phyloP scores from a whole-genome alignment of 2,888 invertebrate species.

The Seira sanloemensis region DNA sequence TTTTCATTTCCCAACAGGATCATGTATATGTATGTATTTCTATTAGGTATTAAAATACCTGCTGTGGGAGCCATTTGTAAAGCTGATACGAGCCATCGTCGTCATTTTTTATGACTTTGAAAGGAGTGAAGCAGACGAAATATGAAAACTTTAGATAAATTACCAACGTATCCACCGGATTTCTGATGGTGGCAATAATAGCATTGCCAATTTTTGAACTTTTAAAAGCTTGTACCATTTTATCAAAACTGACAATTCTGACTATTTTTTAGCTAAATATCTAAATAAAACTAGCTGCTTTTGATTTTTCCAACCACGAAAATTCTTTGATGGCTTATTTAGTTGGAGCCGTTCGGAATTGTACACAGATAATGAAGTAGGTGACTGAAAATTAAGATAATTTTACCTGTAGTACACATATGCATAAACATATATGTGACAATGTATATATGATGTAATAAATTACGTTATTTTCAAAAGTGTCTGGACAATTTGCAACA shows the following conservation, averaged over 20 bases:
- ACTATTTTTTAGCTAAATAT: neutral
- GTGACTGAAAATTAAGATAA: slow-evolving; percentile 45
- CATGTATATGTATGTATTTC: neutral
- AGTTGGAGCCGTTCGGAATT: slow-evolving; percentile 30
- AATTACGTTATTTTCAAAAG: neutral
- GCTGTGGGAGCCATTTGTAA: slow-evolving; percentile 25
- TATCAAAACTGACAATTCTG: no score
- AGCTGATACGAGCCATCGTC: neutral
- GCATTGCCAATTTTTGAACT: no score
- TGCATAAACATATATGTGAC: no score
- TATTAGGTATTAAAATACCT: neutral
- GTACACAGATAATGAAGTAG: slow-evolving; percentile 54
- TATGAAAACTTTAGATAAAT: slow-evolving; percentile 27
- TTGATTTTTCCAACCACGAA: slow-evolving; percentile 2
- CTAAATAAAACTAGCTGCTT: neutral
- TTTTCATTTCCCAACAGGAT: no score
- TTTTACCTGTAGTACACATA: no score
- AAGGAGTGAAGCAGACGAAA: slow-evolving; percentile 26
- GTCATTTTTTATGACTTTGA: slow-evolving; percentile 18
- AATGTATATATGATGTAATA: neutral
- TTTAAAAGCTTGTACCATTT: no score
- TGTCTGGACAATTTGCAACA: neutral
- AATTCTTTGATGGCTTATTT: slow-evolving; percentile 35
- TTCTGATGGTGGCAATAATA: no score
- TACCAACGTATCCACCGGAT: no score